These are phyloP conservation scores for Maniola jurtina DNA, from an alignment of 1,140 invertebrate species.

Conservation along the genomic window DNA sequence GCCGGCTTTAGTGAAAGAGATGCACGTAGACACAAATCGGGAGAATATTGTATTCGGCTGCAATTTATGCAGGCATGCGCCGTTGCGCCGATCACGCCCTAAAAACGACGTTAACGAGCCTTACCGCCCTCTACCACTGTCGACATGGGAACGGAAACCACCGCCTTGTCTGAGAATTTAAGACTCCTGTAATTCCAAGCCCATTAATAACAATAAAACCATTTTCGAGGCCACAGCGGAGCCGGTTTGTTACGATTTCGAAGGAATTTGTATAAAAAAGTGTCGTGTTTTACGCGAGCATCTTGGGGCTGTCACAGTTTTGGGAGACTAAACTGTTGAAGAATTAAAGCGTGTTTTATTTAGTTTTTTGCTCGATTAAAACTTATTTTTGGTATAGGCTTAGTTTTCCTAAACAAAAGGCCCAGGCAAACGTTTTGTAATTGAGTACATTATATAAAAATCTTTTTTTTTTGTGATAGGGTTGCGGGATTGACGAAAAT, in stretches of 20 bases:
- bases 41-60: constrained; percentile 53
- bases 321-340: no score
- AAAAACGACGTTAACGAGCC: constrained; percentile 68
- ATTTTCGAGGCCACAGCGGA: neutral
- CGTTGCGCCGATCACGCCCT: constrained; percentile 71
- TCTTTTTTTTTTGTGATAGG: no score
- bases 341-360: no score
- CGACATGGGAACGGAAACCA: constrained; percentile 65
- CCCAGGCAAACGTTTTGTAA: no score
- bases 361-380: no score
- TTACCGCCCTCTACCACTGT: constrained; percentile 47
- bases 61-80: constrained; percentile 74
- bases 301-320: neutral
- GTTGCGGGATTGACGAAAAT: no score
- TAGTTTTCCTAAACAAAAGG: no score
- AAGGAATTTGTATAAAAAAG: neutral
- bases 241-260: neutral
- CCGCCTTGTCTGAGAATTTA: constrained; percentile 44
- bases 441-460: no score
- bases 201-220: constrained; percentile 1
- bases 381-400: no score
- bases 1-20: constrained; percentile 41
- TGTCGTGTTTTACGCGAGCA: neutral
- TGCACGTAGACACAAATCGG: constrained; percentile 46
- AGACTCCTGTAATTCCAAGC: constrained; percentile 19